Percentiles rank a stretch among this genome's conserved stretches.
Conservation (phyloP, 2,888 invertebrate genomes). For the Thymelicus lineola region DNA sequence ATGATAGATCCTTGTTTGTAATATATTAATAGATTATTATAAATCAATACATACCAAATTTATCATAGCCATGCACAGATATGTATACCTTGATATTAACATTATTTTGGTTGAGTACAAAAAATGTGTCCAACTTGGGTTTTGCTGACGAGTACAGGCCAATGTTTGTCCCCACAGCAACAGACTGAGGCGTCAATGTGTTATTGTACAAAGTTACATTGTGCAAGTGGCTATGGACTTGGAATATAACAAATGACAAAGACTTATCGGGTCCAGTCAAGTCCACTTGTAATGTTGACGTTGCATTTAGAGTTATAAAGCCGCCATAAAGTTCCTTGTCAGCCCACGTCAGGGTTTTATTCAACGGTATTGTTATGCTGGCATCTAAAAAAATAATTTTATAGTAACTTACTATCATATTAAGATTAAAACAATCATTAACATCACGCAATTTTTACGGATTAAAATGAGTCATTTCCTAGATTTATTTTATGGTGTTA, state of each 20-base stretch:
- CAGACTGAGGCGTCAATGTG: constrained; percentile 54
- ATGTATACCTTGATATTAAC: constrained; percentile 69
- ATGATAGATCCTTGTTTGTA: too few species aligned
- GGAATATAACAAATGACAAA: constrained; percentile 85
- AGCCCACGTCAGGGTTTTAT: constrained; percentile 53
- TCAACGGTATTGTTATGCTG: constrained; percentile 61
- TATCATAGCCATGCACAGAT: constrained; percentile 80
- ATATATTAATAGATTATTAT: not conserved
- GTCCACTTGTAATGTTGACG: constrained; percentile 62
- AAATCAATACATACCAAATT: constrained; percentile 66
- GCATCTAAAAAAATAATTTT: constrained; percentile 59
- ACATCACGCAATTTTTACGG: not conserved
- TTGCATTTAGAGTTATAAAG: constrained; percentile 54
- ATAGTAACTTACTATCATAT: not conserved
- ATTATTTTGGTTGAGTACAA: constrained; percentile 72
- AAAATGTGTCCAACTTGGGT: constrained; percentile 60
- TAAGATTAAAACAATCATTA: not conserved
- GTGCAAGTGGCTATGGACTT: constrained; percentile 86
- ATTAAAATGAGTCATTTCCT: not conserved
- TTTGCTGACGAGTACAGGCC: constrained; percentile 78
- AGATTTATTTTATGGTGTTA: not conserved
- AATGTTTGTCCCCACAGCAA: constrained; percentile 85
- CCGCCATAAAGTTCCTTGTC: constrained; percentile 65
- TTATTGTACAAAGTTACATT: constrained; percentile 84
- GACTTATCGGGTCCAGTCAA: constrained; percentile 72